Conservation (phyloP, 2,888 invertebrate genomes). For the Phalera bucephala region DNA sequence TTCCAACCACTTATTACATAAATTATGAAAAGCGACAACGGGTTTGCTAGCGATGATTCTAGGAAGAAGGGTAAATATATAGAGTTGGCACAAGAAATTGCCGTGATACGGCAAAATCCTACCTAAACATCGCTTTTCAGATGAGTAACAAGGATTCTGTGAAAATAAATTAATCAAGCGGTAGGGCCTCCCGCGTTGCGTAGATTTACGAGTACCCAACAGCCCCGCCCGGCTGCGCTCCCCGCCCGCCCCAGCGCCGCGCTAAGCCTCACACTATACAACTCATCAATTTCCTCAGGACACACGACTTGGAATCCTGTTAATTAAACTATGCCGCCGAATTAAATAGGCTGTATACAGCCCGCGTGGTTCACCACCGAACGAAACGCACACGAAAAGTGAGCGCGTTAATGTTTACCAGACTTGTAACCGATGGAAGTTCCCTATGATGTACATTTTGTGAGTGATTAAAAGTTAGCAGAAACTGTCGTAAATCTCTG, state of each 20-base stretch:
- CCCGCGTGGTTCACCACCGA: constrained; percentile 25
- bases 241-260: constrained; percentile 12
- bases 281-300: constrained; percentile 76
- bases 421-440: constrained; percentile 13
- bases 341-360: constrained; percentile 54
- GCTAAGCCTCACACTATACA: constrained; percentile 49
- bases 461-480: too few species aligned
- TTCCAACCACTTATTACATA: constrained; percentile 21
- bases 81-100: constrained; percentile 27
- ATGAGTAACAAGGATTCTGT: constrained; percentile 60
- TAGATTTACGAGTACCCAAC: constrained; percentile 66
- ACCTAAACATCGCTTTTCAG: constrained; percentile 51
- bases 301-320: constrained; percentile 68
- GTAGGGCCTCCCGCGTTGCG: constrained; percentile 55
- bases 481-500: too few species aligned
- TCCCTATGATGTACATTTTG: constrained; percentile 10
- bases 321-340: constrained; percentile 76
- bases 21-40: constrained; percentile 22
- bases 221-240: constrained; percentile 8
- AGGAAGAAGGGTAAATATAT: constrained; percentile 29
- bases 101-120: constrained; percentile 35
- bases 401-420: constrained; percentile 29
- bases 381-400: constrained; percentile 26
- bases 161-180: constrained; percentile 72
- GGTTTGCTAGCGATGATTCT: constrained; percentile 26